phyloP scores from a whole-genome alignment of 2,113 vertebrate species.

The Phalacrocorax pelagicus region DNA sequence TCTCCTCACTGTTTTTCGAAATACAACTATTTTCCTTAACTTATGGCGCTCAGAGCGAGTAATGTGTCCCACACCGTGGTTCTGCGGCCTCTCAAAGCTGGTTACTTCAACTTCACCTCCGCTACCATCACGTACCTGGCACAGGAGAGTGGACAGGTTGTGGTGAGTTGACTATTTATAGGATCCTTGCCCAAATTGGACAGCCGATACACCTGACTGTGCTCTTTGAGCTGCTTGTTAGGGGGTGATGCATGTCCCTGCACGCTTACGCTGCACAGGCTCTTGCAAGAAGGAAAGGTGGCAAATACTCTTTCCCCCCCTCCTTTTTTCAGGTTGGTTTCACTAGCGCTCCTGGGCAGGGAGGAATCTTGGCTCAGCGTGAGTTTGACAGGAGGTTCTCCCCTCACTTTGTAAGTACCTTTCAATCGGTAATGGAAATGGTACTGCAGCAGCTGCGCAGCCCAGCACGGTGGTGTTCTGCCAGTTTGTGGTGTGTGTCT shows the following conservation, averaged over 20 bases:
- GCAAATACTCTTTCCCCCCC: neutral
- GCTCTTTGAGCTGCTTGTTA: accelerated
- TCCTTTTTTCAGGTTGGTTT: constrained; percentile 82
- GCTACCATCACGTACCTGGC: constrained; percentile 91
- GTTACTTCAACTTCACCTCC: constrained; percentile 96
- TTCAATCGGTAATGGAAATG: accelerated
- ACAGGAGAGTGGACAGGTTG: constrained; percentile 89
- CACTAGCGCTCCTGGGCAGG: constrained; percentile 93
- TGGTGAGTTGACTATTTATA: constrained; percentile 75
- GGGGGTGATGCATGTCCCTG: accelerated
- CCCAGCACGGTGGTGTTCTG: neutral
- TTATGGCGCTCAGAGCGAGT: constrained; percentile 77
- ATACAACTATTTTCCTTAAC: constrained; percentile 64
- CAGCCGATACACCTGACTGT: neutral
- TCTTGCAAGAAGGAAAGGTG: neutral
- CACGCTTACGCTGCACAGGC: accelerated
- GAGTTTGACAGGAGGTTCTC: constrained; percentile 96
- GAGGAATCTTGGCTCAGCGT: constrained; percentile 92
- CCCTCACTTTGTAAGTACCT: constrained; percentile 89
- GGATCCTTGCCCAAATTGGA: neutral
- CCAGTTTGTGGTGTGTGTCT: neutral
- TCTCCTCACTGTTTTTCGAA: neutral
- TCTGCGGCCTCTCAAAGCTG: constrained; percentile 91
- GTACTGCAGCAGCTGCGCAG: accelerated
- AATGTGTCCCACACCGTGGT: constrained; percentile 96